Conservation (phyloP, 2,113 vertebrate species). For the Stegostoma tigrinum region DNA sequence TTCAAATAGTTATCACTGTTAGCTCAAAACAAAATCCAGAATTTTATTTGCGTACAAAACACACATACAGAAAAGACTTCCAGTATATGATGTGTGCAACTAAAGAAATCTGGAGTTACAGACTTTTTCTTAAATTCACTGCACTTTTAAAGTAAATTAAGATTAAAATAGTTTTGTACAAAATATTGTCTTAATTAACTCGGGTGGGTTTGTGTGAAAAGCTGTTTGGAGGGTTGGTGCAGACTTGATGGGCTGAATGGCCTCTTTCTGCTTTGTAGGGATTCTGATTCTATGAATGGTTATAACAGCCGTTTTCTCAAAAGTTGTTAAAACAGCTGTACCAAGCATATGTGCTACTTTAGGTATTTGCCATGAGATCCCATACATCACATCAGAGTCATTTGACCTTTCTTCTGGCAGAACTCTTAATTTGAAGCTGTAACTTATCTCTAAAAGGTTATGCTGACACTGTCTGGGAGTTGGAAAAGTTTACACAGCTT, state of each 20-base stretch:
- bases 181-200: background rate
- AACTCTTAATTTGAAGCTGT: conserved; percentile 65
- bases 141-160: background rate
- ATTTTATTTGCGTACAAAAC: background rate
- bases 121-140: background rate
- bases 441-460: conserved; percentile 44
- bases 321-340: background rate
- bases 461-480: conserved; percentile 43
- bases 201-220: no score
- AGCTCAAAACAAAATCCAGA: background rate
- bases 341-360: background rate
- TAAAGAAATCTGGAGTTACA: background rate
- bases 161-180: background rate
- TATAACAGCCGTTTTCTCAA: background rate
- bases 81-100: background rate
- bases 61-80: background rate
- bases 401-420: conserved; percentile 46
- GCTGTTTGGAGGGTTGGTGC: no score
- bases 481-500: conserved; percentile 26
- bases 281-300: no score
- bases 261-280: no score
- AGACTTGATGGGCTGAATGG: no score
- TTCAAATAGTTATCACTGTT: no score
- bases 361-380: background rate
- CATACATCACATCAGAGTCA: conserved; percentile 35